Conservation (phyloP, 2,888 invertebrate species). For the Pediacus dermestoides region DNA sequence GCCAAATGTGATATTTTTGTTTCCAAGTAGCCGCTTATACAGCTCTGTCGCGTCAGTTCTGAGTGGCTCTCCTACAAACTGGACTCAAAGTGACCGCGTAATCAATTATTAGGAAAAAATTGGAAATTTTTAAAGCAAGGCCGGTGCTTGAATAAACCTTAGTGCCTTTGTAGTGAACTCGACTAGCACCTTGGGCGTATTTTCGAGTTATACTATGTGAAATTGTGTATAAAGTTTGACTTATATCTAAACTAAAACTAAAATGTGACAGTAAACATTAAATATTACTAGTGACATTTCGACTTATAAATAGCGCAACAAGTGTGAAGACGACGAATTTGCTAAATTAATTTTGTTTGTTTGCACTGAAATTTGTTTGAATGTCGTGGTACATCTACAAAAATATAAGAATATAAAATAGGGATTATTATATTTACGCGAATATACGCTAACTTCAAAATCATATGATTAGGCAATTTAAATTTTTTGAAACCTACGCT, state of each 20-base stretch:
- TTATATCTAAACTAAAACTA: too few species aligned
- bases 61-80: slow-evolving; percentile 42
- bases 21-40: slow-evolving; percentile 42
- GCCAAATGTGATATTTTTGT: slow-evolving; percentile 53
- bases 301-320: slow-evolving; percentile 3
- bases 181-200: too few species aligned
- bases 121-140: too few species aligned
- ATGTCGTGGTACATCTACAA: slow-evolving; percentile 10
- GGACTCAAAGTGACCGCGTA: slow-evolving; percentile 36
- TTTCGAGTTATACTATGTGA: slow-evolving; percentile 10
- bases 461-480: slow-evolving; percentile 21
- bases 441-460: slow-evolving; percentile 9
- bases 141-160: too few species aligned
- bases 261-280: slow-evolving; percentile 23
- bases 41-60: slow-evolving; percentile 45
- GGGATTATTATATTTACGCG: slow-evolving; percentile 11
- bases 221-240: slow-evolving; percentile 12
- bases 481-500: slow-evolving; percentile 30
- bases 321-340: too few species aligned
- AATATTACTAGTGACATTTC: slow-evolving; percentile 17
- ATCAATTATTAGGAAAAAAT: too few species aligned
- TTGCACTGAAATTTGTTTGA: too few species aligned
- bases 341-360: too few species aligned
- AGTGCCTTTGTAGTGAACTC: too few species aligned
- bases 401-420: slow-evolving; percentile 9